Evolutionary conservation across 2,797 vertebrate genomes (phyloP).

Genomic region (Vultur gryphus): DNA sequence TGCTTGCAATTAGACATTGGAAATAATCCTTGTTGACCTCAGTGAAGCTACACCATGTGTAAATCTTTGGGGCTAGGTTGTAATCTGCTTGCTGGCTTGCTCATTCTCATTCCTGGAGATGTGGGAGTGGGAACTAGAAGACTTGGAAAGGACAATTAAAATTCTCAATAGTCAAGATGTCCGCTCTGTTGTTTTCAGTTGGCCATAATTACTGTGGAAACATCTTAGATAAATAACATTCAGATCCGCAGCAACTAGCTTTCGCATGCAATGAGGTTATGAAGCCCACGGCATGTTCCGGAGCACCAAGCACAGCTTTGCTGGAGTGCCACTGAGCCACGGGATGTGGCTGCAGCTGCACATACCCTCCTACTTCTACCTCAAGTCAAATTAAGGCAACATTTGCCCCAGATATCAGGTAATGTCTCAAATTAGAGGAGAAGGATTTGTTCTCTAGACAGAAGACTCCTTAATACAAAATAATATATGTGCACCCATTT

Average conservation of each 20-base stretch:
- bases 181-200: neutral
- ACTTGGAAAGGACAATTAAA: neutral
- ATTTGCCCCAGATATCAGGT: neutral
- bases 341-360: neutral
- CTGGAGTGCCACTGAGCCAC: neutral
- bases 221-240: neutral
- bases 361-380: neutral
- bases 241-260: neutral
- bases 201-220: neutral
- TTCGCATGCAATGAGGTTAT: neutral
- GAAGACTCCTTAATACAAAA: neutral
- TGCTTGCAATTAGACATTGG: neutral
- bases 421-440: neutral
- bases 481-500: constrained; percentile 10
- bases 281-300: accelerated
- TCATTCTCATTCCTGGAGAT: neutral
- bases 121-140: neutral
- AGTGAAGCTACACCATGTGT: neutral
- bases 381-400: neutral
- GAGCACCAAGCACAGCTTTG: neutral
- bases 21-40: neutral
- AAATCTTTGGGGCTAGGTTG: neutral
- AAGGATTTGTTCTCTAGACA: neutral
- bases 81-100: neutral
- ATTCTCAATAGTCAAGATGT: neutral